phyloP scores from a whole-genome alignment of 2,113 vertebrate genomes.

The Oophaga pumilio region DNA sequence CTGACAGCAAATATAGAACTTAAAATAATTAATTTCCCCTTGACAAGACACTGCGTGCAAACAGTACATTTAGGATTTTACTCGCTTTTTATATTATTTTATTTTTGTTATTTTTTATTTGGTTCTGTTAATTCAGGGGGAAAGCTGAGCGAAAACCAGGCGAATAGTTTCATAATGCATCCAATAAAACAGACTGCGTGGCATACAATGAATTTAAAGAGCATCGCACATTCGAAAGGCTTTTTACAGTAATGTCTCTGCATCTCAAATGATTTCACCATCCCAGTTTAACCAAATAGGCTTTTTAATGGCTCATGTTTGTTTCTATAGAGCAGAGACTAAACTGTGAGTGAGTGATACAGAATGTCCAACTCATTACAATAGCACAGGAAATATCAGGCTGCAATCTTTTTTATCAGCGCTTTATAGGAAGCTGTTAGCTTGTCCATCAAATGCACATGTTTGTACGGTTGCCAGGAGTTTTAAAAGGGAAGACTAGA shows the following conservation, averaged over 20 bases:
- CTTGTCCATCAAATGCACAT: constrained; percentile 50
- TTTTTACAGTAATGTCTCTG: constrained; percentile 31
- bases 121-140: not conserved
- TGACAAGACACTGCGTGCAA: too few species aligned
- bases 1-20: too few species aligned
- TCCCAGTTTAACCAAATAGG: constrained; percentile 31
- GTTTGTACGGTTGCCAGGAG: constrained; percentile 44
- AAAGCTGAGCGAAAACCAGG: not conserved
- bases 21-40: not conserved
- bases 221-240: constrained; percentile 23
- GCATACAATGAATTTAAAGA: constrained; percentile 39
- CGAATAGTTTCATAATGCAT: not conserved
- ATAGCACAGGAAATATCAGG: constrained; percentile 12
- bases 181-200: constrained; percentile 1
- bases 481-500: constrained; percentile 39
- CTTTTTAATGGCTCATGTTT: constrained; percentile 49
- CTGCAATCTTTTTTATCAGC: constrained; percentile 41
- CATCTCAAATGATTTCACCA: constrained; percentile 27
- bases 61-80: too few species aligned
- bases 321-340: constrained; percentile 24
- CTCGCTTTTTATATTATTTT: not conserved
- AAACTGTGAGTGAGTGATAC: constrained; percentile 12
- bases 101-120: not conserved
- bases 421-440: constrained; percentile 48
- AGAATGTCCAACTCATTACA: constrained; percentile 40